Base-by-base conservation (phyloP, 2,797 vertebrate genomes). In the Threskiornis aethiopicus region DNA sequence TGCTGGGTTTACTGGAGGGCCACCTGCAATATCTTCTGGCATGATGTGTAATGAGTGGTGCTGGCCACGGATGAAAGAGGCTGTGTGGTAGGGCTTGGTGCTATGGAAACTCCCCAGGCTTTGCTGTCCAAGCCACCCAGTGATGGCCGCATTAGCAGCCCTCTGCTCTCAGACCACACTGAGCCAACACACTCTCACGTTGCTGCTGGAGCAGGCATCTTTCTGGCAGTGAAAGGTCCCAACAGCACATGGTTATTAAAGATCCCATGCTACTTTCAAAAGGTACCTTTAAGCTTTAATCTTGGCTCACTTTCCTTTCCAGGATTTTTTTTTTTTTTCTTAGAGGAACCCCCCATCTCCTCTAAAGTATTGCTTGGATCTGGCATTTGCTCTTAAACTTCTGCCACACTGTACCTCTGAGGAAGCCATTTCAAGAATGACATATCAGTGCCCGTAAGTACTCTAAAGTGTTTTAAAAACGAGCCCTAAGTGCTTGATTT, bases 181-280 rank as follows among this genome's bases (percentile, higher is more conserved):
- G 21, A 91, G 18, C 64, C 72, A 35, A 4, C 0, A 13, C 42
- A 12, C 13, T 13, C 6, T 26, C 28, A 4, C 0, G 2, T 22
- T n/a, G 58, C 73, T 58, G n/a, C 67, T 80, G 52, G 69, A 58
- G 16, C 20, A 16, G 33, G 39, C 22, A 10, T 16, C 49, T 25
- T 67, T 35, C 57, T 72, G 41, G 41, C 51, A 39, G 35, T 13
- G 13, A 21, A 37, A 37, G 24, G 20, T 54, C 66, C 55, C 81
- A 61, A 29, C 21, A 61, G 7, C 26, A 24, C 4, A 1, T n/a
- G 46, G 9, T 10, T 22, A 47, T 66, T 78, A 67, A 78, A 86
- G 11, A 71, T 17, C 51, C 13, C 31, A 22, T n/a, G 41, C n/a
- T 51, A 6, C 17, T 70, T 77, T 31, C 58, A 69, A 14, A 89